A percentile compares a stretch with the other conserved stretches of the same genome.
These are phyloP conservation scores for Chelidonichthys spinosus DNA, from an alignment of 2,797 vertebrate genomes.

Conservation along the genomic window DNA sequence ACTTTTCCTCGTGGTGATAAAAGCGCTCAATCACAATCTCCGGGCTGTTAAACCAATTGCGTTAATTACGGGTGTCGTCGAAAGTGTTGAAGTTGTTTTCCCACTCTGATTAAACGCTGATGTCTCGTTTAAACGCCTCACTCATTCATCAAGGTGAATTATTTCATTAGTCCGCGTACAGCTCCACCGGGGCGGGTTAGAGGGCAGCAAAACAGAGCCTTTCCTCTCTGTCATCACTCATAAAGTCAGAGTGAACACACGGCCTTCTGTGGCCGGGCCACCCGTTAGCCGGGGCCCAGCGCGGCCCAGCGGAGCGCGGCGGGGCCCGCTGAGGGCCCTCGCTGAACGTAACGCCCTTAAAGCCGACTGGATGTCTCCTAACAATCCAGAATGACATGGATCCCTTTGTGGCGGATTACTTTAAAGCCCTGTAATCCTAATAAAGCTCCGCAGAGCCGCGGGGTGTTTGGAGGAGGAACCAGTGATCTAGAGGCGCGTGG, in stretches of 20 bases:
- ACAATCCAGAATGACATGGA: not conserved
- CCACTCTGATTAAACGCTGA: constrained; percentile 11
- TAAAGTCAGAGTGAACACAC: constrained; percentile 42
- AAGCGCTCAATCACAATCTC: not conserved
- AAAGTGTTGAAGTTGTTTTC: constrained; percentile 5
- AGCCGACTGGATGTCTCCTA: not conserved
- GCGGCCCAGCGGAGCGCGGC: too few species aligned
- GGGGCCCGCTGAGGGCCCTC: too few species aligned
- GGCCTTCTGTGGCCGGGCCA: constrained; percentile 23
- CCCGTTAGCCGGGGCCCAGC: not conserved
- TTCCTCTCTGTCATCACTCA: constrained; percentile 68
- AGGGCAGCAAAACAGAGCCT: constrained; percentile 53
- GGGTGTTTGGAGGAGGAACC: not conserved
- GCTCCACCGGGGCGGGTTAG: constrained; percentile 29
- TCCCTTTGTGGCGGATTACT: not conserved
- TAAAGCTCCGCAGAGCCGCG: not conserved
- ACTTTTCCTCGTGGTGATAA: not conserved
- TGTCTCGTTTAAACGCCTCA: constrained; percentile 25
- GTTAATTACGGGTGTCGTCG: constrained; percentile 2
- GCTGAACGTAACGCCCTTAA: not conserved
- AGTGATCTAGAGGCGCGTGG: not conserved
- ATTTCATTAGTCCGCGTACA: constrained; percentile 44
- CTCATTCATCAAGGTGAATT: constrained; percentile 55
- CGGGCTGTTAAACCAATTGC: not conserved
- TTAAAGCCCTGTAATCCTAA: not conserved